phyloP scores from a whole-genome alignment of 2,797 vertebrate species.

The Squalus acanthias region DNA sequence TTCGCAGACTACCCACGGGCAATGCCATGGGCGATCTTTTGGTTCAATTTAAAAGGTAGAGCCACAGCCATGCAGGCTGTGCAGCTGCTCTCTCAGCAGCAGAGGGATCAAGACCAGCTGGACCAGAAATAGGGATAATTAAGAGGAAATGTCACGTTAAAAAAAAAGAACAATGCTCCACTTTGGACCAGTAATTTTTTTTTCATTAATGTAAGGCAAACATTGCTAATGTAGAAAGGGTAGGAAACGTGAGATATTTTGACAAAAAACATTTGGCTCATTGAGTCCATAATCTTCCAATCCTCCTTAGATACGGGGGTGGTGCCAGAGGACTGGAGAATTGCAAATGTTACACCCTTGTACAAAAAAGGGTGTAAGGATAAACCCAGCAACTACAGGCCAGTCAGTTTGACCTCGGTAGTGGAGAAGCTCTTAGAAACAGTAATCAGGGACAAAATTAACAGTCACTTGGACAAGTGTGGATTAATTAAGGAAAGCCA shows the following conservation, averaged over 20 bases:
- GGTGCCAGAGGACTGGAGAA: too few species aligned
- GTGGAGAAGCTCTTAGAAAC: too few species aligned
- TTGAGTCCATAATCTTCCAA: not conserved
- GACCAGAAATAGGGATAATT: not conserved
- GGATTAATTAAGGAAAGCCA: too few species aligned
- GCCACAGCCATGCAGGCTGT: not conserved
- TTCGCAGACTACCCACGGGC: not conserved
- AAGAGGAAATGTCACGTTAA: not conserved
- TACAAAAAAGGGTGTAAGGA: too few species aligned
- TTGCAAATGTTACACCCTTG: too few species aligned
- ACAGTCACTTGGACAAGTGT: too few species aligned
- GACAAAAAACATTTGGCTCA: not conserved
- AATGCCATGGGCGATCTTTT: not conserved
- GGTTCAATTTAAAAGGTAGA: too few species aligned
- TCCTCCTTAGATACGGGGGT: too few species aligned
- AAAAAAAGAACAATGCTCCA: not conserved
- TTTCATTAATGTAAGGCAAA: too few species aligned
- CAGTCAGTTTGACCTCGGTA: too few species aligned
- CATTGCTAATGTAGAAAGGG: not conserved
- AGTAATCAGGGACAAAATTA: too few species aligned
- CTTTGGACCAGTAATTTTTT: not conserved
- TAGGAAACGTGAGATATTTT: not conserved
- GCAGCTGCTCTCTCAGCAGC: not conserved
- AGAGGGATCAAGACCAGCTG: not conserved
- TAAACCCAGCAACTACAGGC: too few species aligned